These are phyloP conservation scores for Marcusenius ussheri DNA, from an alignment of 2,113 vertebrate genomes.

Conservation along the genomic window DNA sequence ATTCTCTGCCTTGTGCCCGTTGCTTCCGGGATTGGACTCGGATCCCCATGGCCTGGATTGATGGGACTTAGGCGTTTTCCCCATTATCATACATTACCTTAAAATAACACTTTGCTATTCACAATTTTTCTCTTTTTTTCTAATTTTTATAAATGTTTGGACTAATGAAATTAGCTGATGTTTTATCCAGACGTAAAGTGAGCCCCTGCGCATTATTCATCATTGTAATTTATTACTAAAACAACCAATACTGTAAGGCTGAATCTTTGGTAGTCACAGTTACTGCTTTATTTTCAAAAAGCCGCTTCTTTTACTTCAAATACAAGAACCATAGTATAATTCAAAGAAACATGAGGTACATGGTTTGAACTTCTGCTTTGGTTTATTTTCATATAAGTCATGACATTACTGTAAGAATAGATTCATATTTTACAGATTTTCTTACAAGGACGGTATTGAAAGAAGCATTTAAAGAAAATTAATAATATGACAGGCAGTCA, in stretches of 20 bases:
- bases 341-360: neutral
- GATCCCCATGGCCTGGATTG: neutral
- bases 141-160: neutral
- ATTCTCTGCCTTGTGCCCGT: too few relatives aligned
- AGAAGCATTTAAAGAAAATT: neutral
- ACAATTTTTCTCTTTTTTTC: neutral
- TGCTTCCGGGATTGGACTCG: too few relatives aligned
- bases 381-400: neutral
- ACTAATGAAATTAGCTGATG: neutral
- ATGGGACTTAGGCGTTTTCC: neutral
- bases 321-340: neutral
- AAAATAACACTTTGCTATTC: neutral
- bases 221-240: neutral
- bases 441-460: neutral
- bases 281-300: neutral
- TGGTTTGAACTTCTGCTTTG: neutral
- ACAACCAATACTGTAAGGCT: neutral
- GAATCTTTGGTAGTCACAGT: constrained; percentile 5
- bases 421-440: neutral
- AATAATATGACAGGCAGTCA: neutral
- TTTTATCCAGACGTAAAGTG: neutral
- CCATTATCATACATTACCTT: neutral
- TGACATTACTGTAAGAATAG: neutral
- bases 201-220: neutral
- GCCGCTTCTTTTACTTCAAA: neutral